These are phyloP conservation scores for Helicorthomorpha holstii DNA, from an alignment of 1,140 invertebrate genomes.

Conservation along the genomic window DNA sequence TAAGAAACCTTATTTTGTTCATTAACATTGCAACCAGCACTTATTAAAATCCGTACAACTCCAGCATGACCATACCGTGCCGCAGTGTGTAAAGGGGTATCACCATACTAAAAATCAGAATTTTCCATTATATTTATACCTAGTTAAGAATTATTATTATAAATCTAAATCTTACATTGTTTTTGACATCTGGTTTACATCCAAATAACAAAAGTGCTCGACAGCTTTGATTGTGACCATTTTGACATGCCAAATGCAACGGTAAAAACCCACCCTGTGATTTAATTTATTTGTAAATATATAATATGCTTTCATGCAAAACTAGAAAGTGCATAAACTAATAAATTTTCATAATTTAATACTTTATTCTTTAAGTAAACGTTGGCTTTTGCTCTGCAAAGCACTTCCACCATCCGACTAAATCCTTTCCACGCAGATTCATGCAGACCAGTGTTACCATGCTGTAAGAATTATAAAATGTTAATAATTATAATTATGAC, in stretches of 20 bases:
- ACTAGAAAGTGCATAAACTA: no score
- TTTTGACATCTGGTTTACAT: slow-evolving; percentile 71
- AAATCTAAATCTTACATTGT: slow-evolving; percentile 51
- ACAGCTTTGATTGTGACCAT: slow-evolving; percentile 89
- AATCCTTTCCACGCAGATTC: slow-evolving; percentile 89
- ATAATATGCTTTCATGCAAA: no score
- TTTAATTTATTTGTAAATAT: no score
- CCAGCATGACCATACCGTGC: slow-evolving; percentile 91
- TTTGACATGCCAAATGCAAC: slow-evolving; percentile 87
- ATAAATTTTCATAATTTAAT: no score
- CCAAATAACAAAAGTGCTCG: slow-evolving; percentile 70
- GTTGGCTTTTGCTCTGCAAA: slow-evolving; percentile 47
- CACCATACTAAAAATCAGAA: slow-evolving; percentile 61
- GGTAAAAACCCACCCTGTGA: slow-evolving; percentile 66
- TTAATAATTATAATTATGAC: neutral
- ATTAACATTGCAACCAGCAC: slow-evolving; percentile 65
- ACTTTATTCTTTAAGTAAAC: slow-evolving; percentile 54
- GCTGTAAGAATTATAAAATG: slow-evolving; percentile 29
- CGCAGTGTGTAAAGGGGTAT: slow-evolving; percentile 85
- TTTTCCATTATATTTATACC: neutral
- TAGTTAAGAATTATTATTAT: neutral
- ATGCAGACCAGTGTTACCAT: slow-evolving; percentile 83
- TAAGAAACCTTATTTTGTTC: slow-evolving; percentile 67
- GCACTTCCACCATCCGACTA: slow-evolving; percentile 59
- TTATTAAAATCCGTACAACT: slow-evolving; percentile 81